These are phyloP conservation scores for Diaprepes abbreviatus DNA, from an alignment of 2,888 invertebrate species.

Conservation along the genomic window DNA sequence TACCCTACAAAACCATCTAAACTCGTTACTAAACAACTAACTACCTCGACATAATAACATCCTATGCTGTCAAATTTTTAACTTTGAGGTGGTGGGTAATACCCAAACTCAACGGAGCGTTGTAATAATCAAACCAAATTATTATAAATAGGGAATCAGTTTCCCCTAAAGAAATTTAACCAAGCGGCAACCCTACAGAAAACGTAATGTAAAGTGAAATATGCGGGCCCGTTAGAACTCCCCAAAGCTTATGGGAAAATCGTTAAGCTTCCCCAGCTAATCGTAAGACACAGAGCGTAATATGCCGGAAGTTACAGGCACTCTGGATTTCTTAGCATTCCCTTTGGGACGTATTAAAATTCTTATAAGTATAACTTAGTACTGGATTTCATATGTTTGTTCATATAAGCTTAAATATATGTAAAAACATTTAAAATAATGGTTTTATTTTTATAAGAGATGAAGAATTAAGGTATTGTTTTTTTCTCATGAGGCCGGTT, in stretches of 20 bases:
- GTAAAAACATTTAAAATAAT: not conserved
- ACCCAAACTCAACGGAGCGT: slow-evolving; percentile 19
- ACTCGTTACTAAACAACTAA: no score
- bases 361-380: slow-evolving; percentile 9
- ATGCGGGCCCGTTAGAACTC: slow-evolving; percentile 30
- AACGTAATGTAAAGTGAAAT: slow-evolving; percentile 32
- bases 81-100: slow-evolving; percentile 6
- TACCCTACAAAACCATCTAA: no score
- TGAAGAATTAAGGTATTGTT: no score
- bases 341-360: slow-evolving; percentile 33
- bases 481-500: no score
- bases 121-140: slow-evolving; percentile 33
- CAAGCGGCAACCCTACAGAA: slow-evolving; percentile 33
- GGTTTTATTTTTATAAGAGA: no score
- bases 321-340: slow-evolving; percentile 25
- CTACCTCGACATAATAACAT: not conserved
- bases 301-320: slow-evolving; percentile 33
- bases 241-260: slow-evolving; percentile 42
- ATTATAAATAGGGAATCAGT: slow-evolving; percentile 40
- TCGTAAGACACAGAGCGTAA: slow-evolving; percentile 38
- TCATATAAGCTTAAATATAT: not conserved
- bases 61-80: not conserved
- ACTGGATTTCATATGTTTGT: not conserved
- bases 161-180: slow-evolving; percentile 27
- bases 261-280: slow-evolving; percentile 43